Percentiles rank a stretch among this genome's conserved stretches.
Evolutionary conservation across 2,888 invertebrate species (phyloP).

Genomic region (Thumatha senex): DNA sequence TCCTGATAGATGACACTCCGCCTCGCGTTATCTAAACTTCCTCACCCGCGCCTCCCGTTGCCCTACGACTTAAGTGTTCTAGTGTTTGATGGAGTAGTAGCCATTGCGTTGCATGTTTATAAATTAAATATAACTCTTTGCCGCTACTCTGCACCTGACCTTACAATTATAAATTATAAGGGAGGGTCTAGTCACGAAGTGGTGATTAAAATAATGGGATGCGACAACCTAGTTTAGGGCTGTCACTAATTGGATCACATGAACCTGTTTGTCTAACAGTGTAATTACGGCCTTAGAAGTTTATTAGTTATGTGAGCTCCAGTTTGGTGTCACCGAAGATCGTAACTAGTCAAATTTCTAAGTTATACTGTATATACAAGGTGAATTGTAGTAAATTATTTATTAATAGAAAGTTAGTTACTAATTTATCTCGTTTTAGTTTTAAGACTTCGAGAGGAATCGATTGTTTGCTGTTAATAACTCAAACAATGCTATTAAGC

Average conservation of each 20-base stretch:
- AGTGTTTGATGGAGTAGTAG: too few species aligned
- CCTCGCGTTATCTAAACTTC: too few species aligned
- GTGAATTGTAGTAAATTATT: not conserved
- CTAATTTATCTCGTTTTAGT: too few species aligned
- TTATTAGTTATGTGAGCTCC: conserved; percentile 23
- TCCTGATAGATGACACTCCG: too few species aligned
- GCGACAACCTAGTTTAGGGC: conserved; percentile 45
- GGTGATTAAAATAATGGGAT: conserved; percentile 50
- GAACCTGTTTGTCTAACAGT: conserved; percentile 38
- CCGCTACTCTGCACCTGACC: conserved; percentile 14
- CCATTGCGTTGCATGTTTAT: too few species aligned
- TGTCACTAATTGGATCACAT: conserved; percentile 40
- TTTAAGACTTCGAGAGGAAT: too few species aligned
- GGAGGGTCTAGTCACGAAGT: conserved; percentile 47
- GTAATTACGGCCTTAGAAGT: conserved; percentile 29
- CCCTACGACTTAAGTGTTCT: too few species aligned
- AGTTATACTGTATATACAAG: not conserved
- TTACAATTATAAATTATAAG: conserved; percentile 47
- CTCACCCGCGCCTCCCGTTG: too few species aligned
- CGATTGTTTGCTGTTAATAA: too few species aligned
- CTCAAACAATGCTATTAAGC: too few species aligned
- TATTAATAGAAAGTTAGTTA: not conserved
- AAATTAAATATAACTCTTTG: not conserved
- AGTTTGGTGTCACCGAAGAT: conserved; percentile 1
- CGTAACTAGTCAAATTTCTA: not conserved